Evolutionary conservation across 2,888 invertebrate species (phyloP).

Genomic region (Cylindroiulus punctatus): DNA sequence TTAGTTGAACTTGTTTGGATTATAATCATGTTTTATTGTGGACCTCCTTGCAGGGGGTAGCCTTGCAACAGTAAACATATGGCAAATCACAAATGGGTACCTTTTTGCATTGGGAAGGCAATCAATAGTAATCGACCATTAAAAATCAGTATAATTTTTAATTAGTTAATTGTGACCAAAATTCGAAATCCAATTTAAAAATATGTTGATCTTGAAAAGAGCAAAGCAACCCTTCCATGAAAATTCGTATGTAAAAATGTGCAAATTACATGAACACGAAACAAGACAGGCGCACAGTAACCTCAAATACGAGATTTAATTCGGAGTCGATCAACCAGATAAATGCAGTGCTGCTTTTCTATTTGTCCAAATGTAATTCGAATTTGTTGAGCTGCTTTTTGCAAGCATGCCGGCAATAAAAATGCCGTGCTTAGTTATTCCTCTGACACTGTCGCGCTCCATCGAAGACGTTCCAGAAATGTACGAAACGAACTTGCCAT

Average conservation of each 20-base stretch:
- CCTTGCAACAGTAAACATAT: no score
- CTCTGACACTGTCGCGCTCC: not conserved
- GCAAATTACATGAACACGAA: not conserved
- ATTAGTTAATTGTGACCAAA: no score
- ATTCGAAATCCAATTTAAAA: no score
- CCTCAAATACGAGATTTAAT: not conserved
- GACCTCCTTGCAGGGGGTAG: no score
- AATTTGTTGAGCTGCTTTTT: not conserved
- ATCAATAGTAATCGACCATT: no score
- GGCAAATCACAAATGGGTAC: no score
- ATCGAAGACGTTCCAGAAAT: slow-evolving; percentile 15
- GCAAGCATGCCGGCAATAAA: not conserved
- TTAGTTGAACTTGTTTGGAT: not conserved
- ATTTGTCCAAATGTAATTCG: not conserved
- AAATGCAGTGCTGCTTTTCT: not conserved
- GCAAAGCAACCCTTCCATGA: not conserved
- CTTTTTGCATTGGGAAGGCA: no score
- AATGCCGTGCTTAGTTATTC: not conserved
- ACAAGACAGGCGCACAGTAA: not conserved
- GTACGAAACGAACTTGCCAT: not conserved
- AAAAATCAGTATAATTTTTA: no score
- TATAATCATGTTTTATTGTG: not conserved
- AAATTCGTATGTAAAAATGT: no score
- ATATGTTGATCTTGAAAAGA: not conserved
- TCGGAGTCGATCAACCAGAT: not conserved